Evolutionary conservation across 2,888 invertebrate species (phyloP).

Genomic region (Mesochorus sp.): DNA sequence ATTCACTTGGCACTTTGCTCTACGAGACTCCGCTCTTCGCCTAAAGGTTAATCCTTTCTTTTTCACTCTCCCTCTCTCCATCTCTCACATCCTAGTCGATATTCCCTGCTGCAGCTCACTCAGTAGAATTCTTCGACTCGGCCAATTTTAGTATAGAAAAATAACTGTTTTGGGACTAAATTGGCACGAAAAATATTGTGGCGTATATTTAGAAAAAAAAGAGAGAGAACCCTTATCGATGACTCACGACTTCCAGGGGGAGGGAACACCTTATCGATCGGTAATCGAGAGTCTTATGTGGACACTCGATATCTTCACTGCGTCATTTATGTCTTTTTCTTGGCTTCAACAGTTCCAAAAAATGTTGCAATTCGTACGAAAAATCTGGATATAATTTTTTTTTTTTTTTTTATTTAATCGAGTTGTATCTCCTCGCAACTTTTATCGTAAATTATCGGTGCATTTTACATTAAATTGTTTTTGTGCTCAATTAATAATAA

Average conservation of each 20-base stretch:
- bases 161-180: too few species aligned
- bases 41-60: conserved; percentile 56
- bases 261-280: conserved; percentile 65
- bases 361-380: neutral
- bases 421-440: too few species aligned
- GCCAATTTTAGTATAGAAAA: too few species aligned
- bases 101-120: neutral
- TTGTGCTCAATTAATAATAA: too few species aligned
- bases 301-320: conserved; percentile 63
- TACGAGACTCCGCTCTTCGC: neutral
- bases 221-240: conserved; percentile 47
- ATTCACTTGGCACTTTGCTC: conserved; percentile 22
- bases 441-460: too few species aligned
- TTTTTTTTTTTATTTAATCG: too few species aligned
- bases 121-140: neutral
- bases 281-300: conserved; percentile 61
- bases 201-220: neutral
- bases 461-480: too few species aligned
- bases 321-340: conserved; percentile 53
- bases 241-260: conserved; percentile 39
- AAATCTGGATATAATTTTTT: too few species aligned
- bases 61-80: neutral
- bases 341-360: conserved; percentile 16
- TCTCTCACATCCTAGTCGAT: neutral
- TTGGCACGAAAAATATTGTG: neutral